Evolutionary conservation across 2,113 vertebrate genomes (phyloP).

Genomic region (Poicephalus meyeri): DNA sequence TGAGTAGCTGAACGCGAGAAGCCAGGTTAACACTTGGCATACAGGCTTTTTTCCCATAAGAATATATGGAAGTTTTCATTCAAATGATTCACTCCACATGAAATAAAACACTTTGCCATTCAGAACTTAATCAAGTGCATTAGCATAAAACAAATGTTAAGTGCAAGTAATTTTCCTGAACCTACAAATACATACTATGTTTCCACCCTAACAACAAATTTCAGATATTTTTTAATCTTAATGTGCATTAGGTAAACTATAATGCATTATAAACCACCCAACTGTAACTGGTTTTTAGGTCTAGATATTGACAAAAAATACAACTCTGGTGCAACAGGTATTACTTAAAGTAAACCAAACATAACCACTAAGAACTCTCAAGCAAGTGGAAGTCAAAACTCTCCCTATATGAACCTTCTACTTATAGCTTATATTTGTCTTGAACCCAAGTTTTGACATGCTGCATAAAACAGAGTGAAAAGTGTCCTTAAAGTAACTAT

Average conservation of each 20-base stretch:
- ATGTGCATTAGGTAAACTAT: not conserved
- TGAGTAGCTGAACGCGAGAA: not conserved
- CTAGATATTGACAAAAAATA: not conserved
- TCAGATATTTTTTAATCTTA: not conserved
- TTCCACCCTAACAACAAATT: not conserved
- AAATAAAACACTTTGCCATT: not conserved
- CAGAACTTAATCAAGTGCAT: not conserved
- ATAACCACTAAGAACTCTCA: not conserved
- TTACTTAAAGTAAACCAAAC: not conserved
- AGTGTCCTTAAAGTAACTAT: not conserved
- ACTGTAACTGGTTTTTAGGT: not conserved
- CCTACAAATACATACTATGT: not conserved
- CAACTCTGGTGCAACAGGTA: not conserved
- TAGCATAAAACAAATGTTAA: not conserved
- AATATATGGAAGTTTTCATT: not conserved
- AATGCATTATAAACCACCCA: not conserved
- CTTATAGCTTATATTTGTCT: not conserved
- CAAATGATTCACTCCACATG: not conserved
- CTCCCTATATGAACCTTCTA: not conserved
- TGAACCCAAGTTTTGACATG: not conserved
- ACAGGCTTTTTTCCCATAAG: not conserved
- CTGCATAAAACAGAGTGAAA: not conserved
- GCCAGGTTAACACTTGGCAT: not conserved
- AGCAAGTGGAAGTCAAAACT: not conserved
- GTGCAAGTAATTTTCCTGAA: not conserved